Evolutionary conservation across 2,888 invertebrate genomes (phyloP), one percentile per base, ranked within the genome.

Genomic region (Cataglyphis albicans): DNA sequence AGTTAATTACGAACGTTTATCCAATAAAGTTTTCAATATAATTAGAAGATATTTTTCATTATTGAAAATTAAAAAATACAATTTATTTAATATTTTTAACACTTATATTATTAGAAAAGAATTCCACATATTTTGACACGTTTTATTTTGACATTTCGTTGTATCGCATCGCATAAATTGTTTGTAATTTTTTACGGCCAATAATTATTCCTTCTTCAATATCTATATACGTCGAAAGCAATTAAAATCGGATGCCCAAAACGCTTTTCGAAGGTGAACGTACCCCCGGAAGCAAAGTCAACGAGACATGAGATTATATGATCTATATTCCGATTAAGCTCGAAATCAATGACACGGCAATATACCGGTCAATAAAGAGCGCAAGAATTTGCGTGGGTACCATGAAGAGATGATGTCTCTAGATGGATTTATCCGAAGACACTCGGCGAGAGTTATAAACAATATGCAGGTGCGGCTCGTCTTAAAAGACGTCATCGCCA

Each of bases 381-480:
- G 52, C n/a, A 15, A 29, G 72, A 76, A 88, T 91, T 89, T 81
- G 88, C 89, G 89, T 90, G 90, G 88, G 87, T 88, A 86, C 82
- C 74, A 65, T 9, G 78, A 83, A 86, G 87, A 86, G 88, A 86
- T 59, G 41, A 78, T 73, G 86, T 84, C 61, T 35, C 7, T 70
- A 65, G 35, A 41, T 61, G 61, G 72, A 81, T 65, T 75, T 80
- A 82, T 70, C 76, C 59, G 81, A 80, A 64, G 61, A 78, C 68
- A 73, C 68, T 67, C 52, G 48, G n/a, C n/a, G n/a, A 52, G 65
- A 52, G 80, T 86, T 82, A 85, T 84, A 88, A 91, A 91, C 89
- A 91, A 88, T 91, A 89, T 87, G 85, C 91, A 91, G 91, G 91
- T 89, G 91, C 90, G 91, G 91, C 91, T 72, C 68, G 87, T 84